These are phyloP conservation scores for Oxyruncus cristatus DNA, from an alignment of 2,113 vertebrate species.

Conservation along the genomic window DNA sequence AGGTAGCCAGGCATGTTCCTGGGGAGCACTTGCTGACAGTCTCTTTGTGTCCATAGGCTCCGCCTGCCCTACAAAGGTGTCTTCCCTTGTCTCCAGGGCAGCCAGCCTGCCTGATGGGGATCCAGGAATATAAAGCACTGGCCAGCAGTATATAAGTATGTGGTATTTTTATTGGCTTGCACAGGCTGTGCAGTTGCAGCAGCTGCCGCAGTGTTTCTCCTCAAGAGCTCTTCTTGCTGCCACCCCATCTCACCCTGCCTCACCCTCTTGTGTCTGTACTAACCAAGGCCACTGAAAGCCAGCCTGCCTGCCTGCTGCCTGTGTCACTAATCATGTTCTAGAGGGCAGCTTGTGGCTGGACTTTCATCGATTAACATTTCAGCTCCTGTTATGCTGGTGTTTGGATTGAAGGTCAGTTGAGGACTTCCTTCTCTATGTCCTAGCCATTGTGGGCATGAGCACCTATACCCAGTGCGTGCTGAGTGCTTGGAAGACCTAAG, in stretches of 20 bases:
- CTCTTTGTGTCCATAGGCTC: conserved; percentile 68
- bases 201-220: not conserved
- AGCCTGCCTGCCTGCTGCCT: not conserved
- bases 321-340: not conserved
- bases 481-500: not conserved
- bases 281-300: not conserved
- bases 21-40: conserved; percentile 48
- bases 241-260: not conserved
- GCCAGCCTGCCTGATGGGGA: conserved; percentile 38
- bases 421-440: not conserved
- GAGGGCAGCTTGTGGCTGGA: not conserved
- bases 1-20: not conserved
- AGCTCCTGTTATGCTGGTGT: not conserved
- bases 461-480: not conserved
- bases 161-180: conserved; percentile 58
- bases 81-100: conserved; percentile 60
- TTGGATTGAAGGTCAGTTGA: not conserved
- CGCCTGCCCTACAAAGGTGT: conserved; percentile 64
- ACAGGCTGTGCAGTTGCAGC: conserved; percentile 32
- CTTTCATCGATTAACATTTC: not conserved
- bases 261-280: not conserved
- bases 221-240: conserved; percentile 5
- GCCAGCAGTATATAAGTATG: conserved; percentile 69
- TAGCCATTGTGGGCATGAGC: not conserved
- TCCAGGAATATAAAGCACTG: conserved; percentile 69